phyloP scores from a whole-genome alignment of 2,888 invertebrate species.

The Mesodorylaimus sp. region DNA sequence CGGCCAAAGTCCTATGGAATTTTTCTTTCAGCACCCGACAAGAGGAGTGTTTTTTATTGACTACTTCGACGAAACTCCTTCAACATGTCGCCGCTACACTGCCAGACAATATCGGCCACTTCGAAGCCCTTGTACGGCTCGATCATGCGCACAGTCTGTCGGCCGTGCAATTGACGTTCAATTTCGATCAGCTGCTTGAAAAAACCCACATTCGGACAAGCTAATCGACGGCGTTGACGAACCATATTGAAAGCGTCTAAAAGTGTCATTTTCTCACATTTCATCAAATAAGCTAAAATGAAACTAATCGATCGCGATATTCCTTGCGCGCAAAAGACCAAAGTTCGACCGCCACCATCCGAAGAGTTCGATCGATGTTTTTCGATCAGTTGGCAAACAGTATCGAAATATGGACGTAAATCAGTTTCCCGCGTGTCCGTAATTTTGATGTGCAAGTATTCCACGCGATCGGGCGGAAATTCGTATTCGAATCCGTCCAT shows the following conservation, averaged over 20 bases:
- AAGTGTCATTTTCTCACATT: neutral
- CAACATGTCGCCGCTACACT: neutral
- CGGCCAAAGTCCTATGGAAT: no score
- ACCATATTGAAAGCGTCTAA: neutral
- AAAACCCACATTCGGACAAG: conserved; percentile 4
- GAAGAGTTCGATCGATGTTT: neutral
- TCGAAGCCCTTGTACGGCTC: neutral
- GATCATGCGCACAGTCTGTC: neutral
- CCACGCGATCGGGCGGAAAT: neutral
- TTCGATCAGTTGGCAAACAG: neutral
- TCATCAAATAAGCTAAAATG: conserved; percentile 6
- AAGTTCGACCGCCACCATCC: neutral
- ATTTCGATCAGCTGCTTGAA: conserved; percentile 1
- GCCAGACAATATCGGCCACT: conserved; percentile 3
- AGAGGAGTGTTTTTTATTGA: no score
- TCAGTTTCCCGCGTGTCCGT: neutral
- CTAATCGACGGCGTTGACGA: neutral
- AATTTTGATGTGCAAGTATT: neutral
- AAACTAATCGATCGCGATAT: conserved; percentile 1
- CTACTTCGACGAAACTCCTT: no score
- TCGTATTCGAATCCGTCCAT: conserved; percentile 1
- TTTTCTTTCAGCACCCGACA: no score
- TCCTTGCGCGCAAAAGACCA: neutral
- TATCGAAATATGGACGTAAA: neutral
- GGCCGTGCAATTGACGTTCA: neutral